phyloP scores from a whole-genome alignment of 2,797 vertebrate genomes.

The Pagetopsis macropterus region DNA sequence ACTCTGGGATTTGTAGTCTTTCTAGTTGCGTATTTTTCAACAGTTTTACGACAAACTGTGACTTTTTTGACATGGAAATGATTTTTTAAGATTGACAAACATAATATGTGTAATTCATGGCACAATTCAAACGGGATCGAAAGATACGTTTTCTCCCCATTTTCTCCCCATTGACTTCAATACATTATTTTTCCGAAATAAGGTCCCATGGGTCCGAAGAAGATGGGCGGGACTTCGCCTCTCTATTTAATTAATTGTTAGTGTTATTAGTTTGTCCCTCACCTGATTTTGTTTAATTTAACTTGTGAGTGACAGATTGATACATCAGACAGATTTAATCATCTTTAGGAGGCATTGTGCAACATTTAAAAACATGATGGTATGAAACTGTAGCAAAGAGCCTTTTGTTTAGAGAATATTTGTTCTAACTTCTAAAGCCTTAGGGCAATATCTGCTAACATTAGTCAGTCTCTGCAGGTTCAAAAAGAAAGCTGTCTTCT shows the following conservation, averaged over 20 bases:
- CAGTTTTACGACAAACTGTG: too few relatives aligned
- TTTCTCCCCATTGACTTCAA: too few relatives aligned
- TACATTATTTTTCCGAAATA: too few relatives aligned
- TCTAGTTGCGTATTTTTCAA: too few relatives aligned
- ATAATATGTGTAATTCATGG: too few relatives aligned
- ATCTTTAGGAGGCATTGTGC: neutral
- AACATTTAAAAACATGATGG: neutral
- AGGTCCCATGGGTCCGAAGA: too few relatives aligned
- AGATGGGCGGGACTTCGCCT: too few relatives aligned
- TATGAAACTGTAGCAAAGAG: neutral
- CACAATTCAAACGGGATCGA: too few relatives aligned
- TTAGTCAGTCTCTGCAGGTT: slow-evolving; percentile 15
- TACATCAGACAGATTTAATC: neutral
- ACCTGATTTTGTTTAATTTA: neutral
- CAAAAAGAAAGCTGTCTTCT: slow-evolving; percentile 35
- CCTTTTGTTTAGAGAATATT: neutral
- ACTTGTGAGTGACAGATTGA: neutral
- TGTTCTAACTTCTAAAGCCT: slow-evolving; percentile 11
- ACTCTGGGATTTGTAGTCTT: too few relatives aligned
- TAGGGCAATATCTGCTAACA: slow-evolving; percentile 26
- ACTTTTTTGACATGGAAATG: too few relatives aligned
- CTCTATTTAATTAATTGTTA: neutral
- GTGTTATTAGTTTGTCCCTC: neutral
- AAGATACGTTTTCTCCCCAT: too few relatives aligned
- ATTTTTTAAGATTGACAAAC: too few relatives aligned